Evolutionary conservation across 2,797 vertebrate species (phyloP).

Genomic region (Tangara arthus): DNA sequence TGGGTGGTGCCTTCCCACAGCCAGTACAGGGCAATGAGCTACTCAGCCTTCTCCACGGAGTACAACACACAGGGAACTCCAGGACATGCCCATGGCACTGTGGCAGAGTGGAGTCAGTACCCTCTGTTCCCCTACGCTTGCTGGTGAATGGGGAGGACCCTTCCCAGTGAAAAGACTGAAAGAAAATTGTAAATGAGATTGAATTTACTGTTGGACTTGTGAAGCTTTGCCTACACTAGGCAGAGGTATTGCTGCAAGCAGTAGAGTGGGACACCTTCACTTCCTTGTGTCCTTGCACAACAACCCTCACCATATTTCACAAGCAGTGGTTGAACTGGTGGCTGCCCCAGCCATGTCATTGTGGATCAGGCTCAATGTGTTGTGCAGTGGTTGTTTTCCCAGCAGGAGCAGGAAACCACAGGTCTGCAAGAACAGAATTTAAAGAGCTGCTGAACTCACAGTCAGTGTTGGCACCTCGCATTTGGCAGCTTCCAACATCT

Average conservation of each 20-base stretch:
- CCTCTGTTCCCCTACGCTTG: slow-evolving; percentile 89
- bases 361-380: not conserved
- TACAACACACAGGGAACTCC: slow-evolving; percentile 77
- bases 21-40: slow-evolving; percentile 77
- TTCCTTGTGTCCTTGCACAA: slow-evolving; percentile 8
- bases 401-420: not conserved
- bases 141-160: slow-evolving; percentile 76
- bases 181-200: slow-evolving; percentile 37
- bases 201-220: not conserved
- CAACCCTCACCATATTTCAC: not conserved
- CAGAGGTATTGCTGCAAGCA: not conserved
- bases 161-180: not conserved
- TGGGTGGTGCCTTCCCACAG: slow-evolving; percentile 80
- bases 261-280: not conserved
- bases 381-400: not conserved
- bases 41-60: slow-evolving; percentile 79
- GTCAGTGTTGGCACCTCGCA: not conserved
- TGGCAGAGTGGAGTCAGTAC: slow-evolving; percentile 91
- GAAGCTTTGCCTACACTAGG: not conserved
- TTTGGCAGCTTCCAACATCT: not conserved
- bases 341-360: not conserved
- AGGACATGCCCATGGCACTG: slow-evolving; percentile 80
- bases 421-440: not conserved
- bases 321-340: not conserved
- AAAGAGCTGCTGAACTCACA: not conserved